Conservation (phyloP, 2,888 invertebrate genomes). For the Macaria notata region DNA sequence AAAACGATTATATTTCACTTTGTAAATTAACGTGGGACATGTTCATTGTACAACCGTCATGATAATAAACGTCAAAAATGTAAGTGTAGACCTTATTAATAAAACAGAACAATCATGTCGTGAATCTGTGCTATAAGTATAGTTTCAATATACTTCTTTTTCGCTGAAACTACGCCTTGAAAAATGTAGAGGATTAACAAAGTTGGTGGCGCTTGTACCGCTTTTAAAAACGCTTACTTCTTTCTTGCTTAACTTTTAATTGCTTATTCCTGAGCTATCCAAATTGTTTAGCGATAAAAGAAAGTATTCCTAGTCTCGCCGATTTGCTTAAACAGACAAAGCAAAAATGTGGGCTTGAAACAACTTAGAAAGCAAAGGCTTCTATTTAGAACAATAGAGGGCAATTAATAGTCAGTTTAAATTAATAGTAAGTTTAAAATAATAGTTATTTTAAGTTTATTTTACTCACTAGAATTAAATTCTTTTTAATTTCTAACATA, state of each 20-base stretch:
- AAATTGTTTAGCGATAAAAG: slow-evolving; percentile 4
- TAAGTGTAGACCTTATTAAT: too few species aligned
- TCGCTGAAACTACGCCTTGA: slow-evolving; percentile 9
- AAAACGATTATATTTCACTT: too few species aligned
- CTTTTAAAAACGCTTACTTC: slow-evolving; percentile 7
- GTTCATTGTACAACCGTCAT: not conserved
- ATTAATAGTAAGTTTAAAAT: too few species aligned
- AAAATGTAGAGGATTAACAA: not conserved
- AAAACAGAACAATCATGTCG: not conserved
- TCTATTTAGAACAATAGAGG: too few species aligned
- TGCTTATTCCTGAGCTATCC: slow-evolving; percentile 11
- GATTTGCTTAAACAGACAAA: too few species aligned
- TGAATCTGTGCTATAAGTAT: not conserved
- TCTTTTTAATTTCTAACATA: too few species aligned
- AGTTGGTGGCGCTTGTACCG: not conserved
- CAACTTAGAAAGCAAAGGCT: too few species aligned
- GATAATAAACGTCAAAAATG: not conserved
- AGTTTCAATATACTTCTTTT: not conserved
- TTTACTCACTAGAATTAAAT: too few species aligned
- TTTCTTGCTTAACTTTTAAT: slow-evolving; percentile 17
- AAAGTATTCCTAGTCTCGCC: not conserved
- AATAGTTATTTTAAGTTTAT: too few species aligned
- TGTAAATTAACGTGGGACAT: too few species aligned
- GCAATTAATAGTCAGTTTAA: too few species aligned
- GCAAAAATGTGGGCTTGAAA: too few species aligned